Conservation (phyloP, 2,888 invertebrate genomes). For the Acheta domesticus region DNA sequence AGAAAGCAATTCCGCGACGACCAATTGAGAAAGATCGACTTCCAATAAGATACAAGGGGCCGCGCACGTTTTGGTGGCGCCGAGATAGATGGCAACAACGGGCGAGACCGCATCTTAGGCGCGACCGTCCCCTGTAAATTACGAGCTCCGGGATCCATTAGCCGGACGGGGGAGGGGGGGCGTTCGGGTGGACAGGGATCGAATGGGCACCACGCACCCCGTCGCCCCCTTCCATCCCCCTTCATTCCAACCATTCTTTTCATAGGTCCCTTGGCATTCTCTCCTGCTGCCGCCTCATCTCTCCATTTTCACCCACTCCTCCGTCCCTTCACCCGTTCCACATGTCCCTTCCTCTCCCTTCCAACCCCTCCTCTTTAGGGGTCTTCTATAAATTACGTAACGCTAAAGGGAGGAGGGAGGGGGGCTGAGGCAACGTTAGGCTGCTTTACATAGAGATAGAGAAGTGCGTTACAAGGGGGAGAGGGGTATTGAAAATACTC, state of each 20-base stretch:
- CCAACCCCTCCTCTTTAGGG: too few relatives aligned
- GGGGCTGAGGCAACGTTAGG: too few relatives aligned
- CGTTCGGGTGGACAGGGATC: not conserved
- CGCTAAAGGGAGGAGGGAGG: too few relatives aligned
- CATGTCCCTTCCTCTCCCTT: too few relatives aligned
- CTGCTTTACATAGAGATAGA: too few relatives aligned
- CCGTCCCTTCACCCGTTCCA: not conserved
- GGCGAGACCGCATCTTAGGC: not conserved
- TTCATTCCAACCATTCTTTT: too few relatives aligned
- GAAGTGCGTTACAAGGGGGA: too few relatives aligned
- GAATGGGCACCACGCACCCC: not conserved
- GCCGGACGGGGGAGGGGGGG: not conserved
- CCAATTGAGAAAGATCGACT: slow-evolving; percentile 6
- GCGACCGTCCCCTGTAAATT: not conserved
- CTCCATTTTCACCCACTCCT: not conserved
- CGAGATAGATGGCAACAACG: not conserved
- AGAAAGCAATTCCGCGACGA: slow-evolving; percentile 5
- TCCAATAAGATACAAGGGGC: slow-evolving; percentile 4
- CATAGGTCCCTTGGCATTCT: not conserved
- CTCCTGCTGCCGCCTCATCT: not conserved
- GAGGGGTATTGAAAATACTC: too few relatives aligned
- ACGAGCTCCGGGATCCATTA: not conserved
- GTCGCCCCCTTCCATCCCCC: too few relatives aligned
- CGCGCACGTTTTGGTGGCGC: not conserved
- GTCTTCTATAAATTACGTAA: too few relatives aligned